These are phyloP conservation scores for Phrynosoma blainvillii DNA, from an alignment of 2,113 vertebrate genomes.

Conservation along the genomic window DNA sequence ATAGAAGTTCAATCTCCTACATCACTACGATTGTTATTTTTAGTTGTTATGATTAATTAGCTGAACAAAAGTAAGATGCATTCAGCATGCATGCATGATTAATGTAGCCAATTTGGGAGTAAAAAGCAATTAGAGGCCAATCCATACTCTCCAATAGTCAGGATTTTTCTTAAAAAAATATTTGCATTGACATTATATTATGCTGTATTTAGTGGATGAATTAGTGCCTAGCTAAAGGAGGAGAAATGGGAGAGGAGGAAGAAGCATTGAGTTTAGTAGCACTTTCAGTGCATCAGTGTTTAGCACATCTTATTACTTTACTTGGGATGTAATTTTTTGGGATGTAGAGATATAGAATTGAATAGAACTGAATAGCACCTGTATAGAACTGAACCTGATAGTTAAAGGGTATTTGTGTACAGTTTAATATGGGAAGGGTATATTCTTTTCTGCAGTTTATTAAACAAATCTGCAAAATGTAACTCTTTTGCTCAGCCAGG, in stretches of 20 bases:
- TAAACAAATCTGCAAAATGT: too few relatives aligned
- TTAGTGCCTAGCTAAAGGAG: background rate
- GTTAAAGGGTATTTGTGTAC: background rate
- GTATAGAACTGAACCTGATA: background rate
- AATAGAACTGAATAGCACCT: background rate
- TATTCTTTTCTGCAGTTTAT: background rate
- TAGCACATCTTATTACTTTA: background rate
- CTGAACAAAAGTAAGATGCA: slow-evolving; percentile 28
- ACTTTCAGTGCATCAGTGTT: background rate
- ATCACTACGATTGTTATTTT: slow-evolving; percentile 7
- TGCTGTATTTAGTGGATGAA: background rate
- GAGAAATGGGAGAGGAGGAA: background rate
- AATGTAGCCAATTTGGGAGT: slow-evolving; percentile 9
- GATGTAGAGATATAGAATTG: background rate
- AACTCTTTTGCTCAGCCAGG: background rate
- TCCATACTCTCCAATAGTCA: background rate
- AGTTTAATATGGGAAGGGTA: background rate
- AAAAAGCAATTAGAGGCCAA: slow-evolving; percentile 17
- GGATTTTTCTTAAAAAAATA: background rate
- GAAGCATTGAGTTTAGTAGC: background rate
- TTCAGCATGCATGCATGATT: slow-evolving; percentile 5
- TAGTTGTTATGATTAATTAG: slow-evolving; percentile 33
- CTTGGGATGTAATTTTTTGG: too few relatives aligned
- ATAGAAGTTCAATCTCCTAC: background rate
- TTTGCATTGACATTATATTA: background rate